Percentiles rank a stretch among this genome's conserved stretches.
Evolutionary conservation across 2,888 invertebrate genomes (phyloP).

Genomic region (Ophonus ardosiacus): DNA sequence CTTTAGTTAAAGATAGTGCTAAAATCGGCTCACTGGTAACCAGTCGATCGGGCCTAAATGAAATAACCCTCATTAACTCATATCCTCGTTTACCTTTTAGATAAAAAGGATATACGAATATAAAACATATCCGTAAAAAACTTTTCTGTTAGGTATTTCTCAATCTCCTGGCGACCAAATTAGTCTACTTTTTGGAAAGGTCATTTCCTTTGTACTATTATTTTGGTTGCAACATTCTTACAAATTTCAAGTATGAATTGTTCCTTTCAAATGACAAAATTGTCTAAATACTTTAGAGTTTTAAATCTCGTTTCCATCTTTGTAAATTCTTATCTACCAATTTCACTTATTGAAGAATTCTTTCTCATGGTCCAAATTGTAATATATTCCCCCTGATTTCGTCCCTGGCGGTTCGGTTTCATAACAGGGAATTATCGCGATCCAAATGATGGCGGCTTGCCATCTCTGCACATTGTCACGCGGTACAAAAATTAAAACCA

Average conservation of each 20-base stretch:
- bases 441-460: conserved; percentile 21
- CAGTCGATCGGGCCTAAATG: too few species aligned
- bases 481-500: conserved; percentile 53
- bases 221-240: not conserved
- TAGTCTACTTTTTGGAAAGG: not conserved
- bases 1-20: too few species aligned
- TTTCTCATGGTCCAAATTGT: conserved; percentile 21
- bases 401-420: conserved; percentile 29
- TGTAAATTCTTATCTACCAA: not conserved
- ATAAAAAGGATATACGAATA: too few species aligned
- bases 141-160: not conserved
- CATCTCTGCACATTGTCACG: conserved; percentile 43
- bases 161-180: not conserved
- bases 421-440: conserved; percentile 49
- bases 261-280: too few species aligned
- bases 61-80: too few species aligned
- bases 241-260: not conserved
- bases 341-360: not conserved
- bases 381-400: not conserved
- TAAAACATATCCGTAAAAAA: too few species aligned
- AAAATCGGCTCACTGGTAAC: too few species aligned
- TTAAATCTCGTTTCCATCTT: too few species aligned
- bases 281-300: too few species aligned
- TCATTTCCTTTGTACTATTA: not conserved
- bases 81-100: too few species aligned